phyloP scores from a whole-genome alignment of 2,797 vertebrate genomes.

The Macropus fuliginosus region DNA sequence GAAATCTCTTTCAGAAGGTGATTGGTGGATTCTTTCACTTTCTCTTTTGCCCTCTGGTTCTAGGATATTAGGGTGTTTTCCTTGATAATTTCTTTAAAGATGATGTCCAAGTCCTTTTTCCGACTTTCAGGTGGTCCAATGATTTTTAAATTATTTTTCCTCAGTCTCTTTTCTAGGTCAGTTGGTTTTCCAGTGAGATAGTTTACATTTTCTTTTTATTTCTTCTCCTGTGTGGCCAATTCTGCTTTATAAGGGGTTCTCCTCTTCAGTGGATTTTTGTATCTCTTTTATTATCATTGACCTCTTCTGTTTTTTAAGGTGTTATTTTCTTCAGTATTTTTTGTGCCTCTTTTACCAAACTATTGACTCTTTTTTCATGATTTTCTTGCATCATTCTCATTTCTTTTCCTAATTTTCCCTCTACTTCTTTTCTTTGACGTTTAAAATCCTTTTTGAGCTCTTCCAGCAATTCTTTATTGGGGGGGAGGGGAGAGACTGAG shows the following conservation, averaged over 20 bases:
- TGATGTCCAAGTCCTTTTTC: background rate
- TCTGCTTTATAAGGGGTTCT: background rate
- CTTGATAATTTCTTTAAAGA: background rate
- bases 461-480: background rate
- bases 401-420: background rate
- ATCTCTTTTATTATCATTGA: background rate
- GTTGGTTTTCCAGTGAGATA: background rate
- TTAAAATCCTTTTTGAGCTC: background rate
- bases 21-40: background rate
- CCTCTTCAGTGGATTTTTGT: background rate
- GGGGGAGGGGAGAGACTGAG: too few species aligned
- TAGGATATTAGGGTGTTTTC: background rate
- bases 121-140: background rate
- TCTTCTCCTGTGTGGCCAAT: background rate
- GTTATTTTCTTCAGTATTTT: background rate
- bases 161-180: background rate
- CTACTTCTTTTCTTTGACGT: background rate
- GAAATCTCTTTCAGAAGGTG: too few species aligned
- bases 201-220: background rate
- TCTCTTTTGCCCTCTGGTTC: background rate
- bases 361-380: too few species aligned
- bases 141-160: background rate
- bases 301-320: background rate
- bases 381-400: too few species aligned
- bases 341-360: background rate